phyloP scores from a whole-genome alignment of 2,888 invertebrate genomes.

The Anthophora plumipes region DNA sequence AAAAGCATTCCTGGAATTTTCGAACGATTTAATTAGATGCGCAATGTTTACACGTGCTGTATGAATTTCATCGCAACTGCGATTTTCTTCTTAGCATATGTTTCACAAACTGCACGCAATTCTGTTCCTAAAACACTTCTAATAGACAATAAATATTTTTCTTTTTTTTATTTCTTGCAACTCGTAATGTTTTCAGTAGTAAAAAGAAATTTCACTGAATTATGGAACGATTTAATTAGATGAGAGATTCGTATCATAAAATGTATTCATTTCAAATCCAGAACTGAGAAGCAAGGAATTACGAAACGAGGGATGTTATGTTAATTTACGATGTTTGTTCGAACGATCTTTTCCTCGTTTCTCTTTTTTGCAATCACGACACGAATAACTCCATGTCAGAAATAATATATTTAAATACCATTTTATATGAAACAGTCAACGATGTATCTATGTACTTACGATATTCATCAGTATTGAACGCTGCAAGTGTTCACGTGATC shows the following conservation, averaged over 20 bases:
- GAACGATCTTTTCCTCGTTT: too few relatives aligned
- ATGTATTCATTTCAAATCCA: too few relatives aligned
- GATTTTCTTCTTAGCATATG: too few relatives aligned
- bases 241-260: not conserved
- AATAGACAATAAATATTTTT: not conserved
- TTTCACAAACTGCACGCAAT: too few relatives aligned
- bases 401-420: slow-evolving; percentile 29
- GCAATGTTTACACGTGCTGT: too few relatives aligned
- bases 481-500: slow-evolving; percentile 51
- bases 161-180: too few relatives aligned
- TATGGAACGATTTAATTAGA: too few relatives aligned
- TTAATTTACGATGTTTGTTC: not conserved
- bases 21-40: too few relatives aligned
- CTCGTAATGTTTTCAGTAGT: not conserved
- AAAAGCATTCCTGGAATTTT: too few relatives aligned
- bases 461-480: slow-evolving; percentile 61
- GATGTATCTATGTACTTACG: slow-evolving; percentile 70
- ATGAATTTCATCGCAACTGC: too few relatives aligned
- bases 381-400: not conserved
- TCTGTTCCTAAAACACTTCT: not conserved
- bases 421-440: slow-evolving; percentile 61
- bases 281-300: too few relatives aligned
- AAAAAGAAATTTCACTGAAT: not conserved
- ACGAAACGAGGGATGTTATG: not conserved
- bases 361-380: not conserved